Base-by-base conservation (phyloP, 2,888 invertebrate species). In the Coenonympha glycerion region DNA sequence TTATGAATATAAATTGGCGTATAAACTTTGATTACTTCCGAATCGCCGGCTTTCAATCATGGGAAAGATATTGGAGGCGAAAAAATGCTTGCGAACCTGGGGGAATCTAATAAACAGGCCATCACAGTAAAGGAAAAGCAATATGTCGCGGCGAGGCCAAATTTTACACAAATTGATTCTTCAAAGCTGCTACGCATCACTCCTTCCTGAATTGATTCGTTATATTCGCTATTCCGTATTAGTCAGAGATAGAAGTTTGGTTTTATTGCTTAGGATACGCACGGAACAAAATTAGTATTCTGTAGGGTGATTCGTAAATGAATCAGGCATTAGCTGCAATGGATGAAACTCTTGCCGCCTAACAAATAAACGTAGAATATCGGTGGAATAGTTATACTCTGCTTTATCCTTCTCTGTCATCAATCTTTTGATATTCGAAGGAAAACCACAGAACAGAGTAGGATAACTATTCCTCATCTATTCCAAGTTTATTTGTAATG, bases 91-190 rank as follows among this genome's bases (percentile, higher is more conserved):
- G 11, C 6, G 15, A 15, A 2, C 4, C 3, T 21, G 16, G 6
- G 9, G n/a, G 21, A 41, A 44, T 39, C 16, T 37, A 52, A 52
- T 48, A 48, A 34, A 34, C 28, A 47, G 53, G 51, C 53, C 49
- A 53, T 55, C 51, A 55, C 47, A 42, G 47, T 34, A 18, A 31
- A 40, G 34, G 36, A 41, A 52, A 40, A 47, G 47, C 45, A 51
- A 55, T 57, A 34, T 52, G 49, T 55, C 51, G 53, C 54, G 45
- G 49, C 48, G 53, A 45, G 51, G 46, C 30, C 48, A 18, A 47
- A 44, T 49, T 41, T 49, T 47, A 28, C 37, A 47, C 51, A 57
- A 58, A 60, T 57, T 55, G 54, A 60, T 58, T 52, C 49, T 47
- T 53, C 45, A 53, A 47, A 42, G 52, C 42, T 39, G 52, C 49